A percentile compares a stretch with the other conserved stretches of the same genome.
Evolutionary conservation across 2,113 vertebrate species (phyloP).

Genomic region (Scomber japonicus): DNA sequence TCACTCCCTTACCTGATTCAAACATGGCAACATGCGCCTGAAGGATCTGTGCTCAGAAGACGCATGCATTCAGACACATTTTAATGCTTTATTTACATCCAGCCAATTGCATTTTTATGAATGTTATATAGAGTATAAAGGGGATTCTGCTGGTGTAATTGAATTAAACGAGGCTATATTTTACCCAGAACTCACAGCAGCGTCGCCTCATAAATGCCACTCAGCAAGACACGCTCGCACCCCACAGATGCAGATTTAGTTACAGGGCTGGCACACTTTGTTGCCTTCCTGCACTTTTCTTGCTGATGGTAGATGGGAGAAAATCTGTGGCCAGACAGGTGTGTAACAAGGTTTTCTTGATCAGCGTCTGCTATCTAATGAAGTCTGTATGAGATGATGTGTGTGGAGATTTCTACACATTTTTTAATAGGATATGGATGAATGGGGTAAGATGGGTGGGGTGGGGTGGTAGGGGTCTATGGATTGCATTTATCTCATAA

Average conservation of each 20-base stretch:
- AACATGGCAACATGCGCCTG: neutral
- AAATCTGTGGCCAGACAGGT: slow-evolving; percentile 46
- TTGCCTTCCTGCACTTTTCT: slow-evolving; percentile 4
- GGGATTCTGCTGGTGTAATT: slow-evolving; percentile 39
- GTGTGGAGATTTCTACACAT: neutral
- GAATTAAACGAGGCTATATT: slow-evolving; percentile 42
- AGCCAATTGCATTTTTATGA: neutral
- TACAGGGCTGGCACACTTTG: slow-evolving; percentile 33
- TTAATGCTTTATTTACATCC: slow-evolving; percentile 15
- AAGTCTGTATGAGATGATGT: slow-evolving; percentile 4
- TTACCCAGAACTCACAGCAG: slow-evolving; percentile 1
- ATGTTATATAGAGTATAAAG: neutral
- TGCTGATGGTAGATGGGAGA: slow-evolving; percentile 34
- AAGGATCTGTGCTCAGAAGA: neutral
- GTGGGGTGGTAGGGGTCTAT: neutral
- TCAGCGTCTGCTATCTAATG: slow-evolving; percentile 25
- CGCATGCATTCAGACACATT: neutral
- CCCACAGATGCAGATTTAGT: slow-evolving; percentile 4
- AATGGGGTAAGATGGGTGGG: neutral
- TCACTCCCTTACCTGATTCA: slow-evolving; percentile 51
- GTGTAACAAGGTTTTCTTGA: slow-evolving; percentile 55
- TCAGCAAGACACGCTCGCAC: slow-evolving; percentile 17
- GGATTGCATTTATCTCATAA: slow-evolving; percentile 19
- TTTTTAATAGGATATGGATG: slow-evolving; percentile 17
- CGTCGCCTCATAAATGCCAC: slow-evolving; percentile 17